Percentiles rank a stretch among this genome's conserved stretches.
These are phyloP conservation scores for Syngnathoides biaculeatus DNA, from an alignment of 2,113 vertebrate genomes.

Conservation along the genomic window DNA sequence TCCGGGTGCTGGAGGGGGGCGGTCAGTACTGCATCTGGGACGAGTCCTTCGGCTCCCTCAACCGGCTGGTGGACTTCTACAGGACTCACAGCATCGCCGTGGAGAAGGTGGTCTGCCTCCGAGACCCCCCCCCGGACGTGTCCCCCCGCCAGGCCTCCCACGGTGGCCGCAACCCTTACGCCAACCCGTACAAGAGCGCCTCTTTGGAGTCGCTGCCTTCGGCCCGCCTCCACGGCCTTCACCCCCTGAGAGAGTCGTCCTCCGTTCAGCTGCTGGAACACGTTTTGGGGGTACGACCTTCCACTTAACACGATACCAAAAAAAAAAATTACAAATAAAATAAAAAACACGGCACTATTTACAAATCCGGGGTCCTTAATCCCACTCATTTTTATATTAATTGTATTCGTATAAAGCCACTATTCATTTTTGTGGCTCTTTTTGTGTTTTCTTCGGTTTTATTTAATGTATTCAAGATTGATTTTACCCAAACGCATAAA, in stretches of 20 bases:
- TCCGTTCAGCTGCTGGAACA: constrained; percentile 22
- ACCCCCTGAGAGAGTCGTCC: constrained; percentile 24
- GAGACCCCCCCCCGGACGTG: constrained; percentile 49
- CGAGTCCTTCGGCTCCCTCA: constrained; percentile 85
- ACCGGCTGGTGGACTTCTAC: constrained; percentile 89
- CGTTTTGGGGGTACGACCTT: constrained; percentile 40
- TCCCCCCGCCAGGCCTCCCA: constrained; percentile 26
- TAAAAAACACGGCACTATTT: too few species aligned
- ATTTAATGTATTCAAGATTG: too few species aligned
- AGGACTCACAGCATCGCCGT: constrained; percentile 76
- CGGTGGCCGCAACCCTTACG: constrained; percentile 51
- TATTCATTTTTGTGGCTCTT: too few species aligned
- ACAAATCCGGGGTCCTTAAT: too few species aligned
- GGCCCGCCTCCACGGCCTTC: constrained; percentile 18
- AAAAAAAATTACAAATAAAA: not conserved
- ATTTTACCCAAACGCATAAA: too few species aligned
- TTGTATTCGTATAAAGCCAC: too few species aligned
- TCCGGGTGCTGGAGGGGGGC: constrained; percentile 81
- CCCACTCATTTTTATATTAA: too few species aligned
- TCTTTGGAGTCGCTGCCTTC: constrained; percentile 48
- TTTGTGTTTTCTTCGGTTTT: too few species aligned
- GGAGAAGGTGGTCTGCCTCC: constrained; percentile 79
- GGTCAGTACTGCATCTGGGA: constrained; percentile 93
- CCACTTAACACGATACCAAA: not conserved
- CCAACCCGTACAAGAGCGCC: constrained; percentile 59